These are phyloP conservation scores for Odontothrips loti DNA, from an alignment of 2,888 invertebrate genomes.

Conservation along the genomic window DNA sequence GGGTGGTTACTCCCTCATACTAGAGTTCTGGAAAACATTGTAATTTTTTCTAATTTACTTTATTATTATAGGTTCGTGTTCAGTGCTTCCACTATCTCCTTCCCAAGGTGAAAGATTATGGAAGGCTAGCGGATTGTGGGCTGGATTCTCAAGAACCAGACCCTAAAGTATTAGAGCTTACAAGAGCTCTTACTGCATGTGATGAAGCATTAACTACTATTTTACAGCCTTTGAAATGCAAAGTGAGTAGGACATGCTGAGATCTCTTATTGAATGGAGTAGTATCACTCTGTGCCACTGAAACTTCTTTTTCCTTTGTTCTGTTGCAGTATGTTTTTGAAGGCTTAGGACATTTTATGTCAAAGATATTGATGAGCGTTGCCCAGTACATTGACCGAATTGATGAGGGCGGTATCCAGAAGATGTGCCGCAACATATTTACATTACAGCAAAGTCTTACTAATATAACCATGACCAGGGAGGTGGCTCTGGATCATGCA, in stretches of 20 bases:
- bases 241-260: slow-evolving; percentile 48
- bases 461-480: slow-evolving; percentile 74
- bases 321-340: slow-evolving; percentile 75
- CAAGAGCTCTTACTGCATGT: slow-evolving; percentile 69
- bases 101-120: slow-evolving; percentile 51
- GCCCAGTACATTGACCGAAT: slow-evolving; percentile 74
- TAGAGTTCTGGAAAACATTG: neutral
- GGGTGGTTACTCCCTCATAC: neutral
- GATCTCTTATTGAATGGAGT: slow-evolving; percentile 19
- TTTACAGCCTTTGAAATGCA: slow-evolving; percentile 71
- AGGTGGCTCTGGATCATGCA: slow-evolving; percentile 83
- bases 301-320: neutral
- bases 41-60: neutral
- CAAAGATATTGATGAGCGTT: slow-evolving; percentile 74
- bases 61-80: slow-evolving; percentile 65
- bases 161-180: slow-evolving; percentile 70
- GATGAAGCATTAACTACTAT: slow-evolving; percentile 72
- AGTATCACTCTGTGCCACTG: slow-evolving; percentile 17
- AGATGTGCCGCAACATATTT: slow-evolving; percentile 80
- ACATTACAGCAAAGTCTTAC: slow-evolving; percentile 81
- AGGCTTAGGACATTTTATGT: slow-evolving; percentile 78
- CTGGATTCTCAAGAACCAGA: slow-evolving; percentile 65
- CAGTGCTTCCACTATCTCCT: slow-evolving; percentile 92
- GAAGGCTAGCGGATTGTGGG: slow-evolving; percentile 41
- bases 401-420: slow-evolving; percentile 75